Evolutionary conservation across 2,113 vertebrate genomes (phyloP).

Genomic region (Pungitius pungitius): DNA sequence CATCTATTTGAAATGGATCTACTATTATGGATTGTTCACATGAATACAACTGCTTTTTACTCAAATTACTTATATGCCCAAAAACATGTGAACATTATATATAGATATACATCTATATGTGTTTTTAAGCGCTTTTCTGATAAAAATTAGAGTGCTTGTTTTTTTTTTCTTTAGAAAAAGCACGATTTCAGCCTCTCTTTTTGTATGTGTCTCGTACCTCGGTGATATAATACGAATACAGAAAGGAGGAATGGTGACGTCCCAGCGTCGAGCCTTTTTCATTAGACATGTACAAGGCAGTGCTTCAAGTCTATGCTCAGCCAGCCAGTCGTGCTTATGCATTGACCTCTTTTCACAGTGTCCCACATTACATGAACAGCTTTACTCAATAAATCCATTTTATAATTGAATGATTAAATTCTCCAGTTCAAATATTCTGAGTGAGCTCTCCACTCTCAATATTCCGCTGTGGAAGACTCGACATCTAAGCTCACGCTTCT

Average conservation of each 20-base stretch:
- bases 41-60: constrained; percentile 5
- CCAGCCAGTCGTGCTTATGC: not conserved
- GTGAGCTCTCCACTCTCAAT: not conserved
- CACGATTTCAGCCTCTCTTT: not conserved
- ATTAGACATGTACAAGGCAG: not conserved
- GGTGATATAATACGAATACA: not conserved
- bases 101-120: not conserved
- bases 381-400: constrained; percentile 11
- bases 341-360: constrained; percentile 16
- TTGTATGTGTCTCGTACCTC: not conserved
- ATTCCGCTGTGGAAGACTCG: not conserved
- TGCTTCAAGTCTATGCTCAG: not conserved
- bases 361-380: not conserved
- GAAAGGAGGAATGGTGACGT: not conserved
- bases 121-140: constrained; percentile 21
- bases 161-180: constrained; percentile 1
- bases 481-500: not conserved
- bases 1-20: not conserved
- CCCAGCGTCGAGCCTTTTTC: not conserved
- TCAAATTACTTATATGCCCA: constrained; percentile 9
- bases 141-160: not conserved
- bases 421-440: not conserved
- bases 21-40: constrained; percentile 2
- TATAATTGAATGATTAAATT: not conserved
- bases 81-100: constrained; percentile 1